Base-by-base conservation (phyloP, 2,113 vertebrate genomes). In the Mionectes macconnelli region DNA sequence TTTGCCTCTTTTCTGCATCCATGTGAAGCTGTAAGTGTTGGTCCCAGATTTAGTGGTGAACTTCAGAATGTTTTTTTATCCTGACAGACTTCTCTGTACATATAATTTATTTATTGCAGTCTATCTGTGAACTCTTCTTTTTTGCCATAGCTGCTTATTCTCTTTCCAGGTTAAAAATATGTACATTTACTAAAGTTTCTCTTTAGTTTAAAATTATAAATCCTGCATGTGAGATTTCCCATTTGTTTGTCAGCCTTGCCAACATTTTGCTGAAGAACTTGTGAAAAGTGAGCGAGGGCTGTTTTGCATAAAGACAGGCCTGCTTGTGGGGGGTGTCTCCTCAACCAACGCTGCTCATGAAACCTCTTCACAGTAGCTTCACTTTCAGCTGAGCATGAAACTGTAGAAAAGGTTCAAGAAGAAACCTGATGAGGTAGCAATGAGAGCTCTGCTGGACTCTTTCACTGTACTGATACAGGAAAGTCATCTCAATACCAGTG, bases 181-280 rank as follows among this genome's bases (percentile, higher is more conserved):
- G 60, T 55, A 76, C 59, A 31, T 89, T 86, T 74, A 89, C 68
- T 42, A 27, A 75, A 68, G 59, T 84, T 94, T 93, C 79, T 93
- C 83, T 93, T 90, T 78, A 76, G 76, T 77, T 95, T 93, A 85
- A 95, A 93, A 84, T 20, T 90, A 66, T 66, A 90, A 67, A 84
- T 77, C 79, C 55, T 90, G 35, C 25, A 22, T 93, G 76, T 90
- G 63, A 90, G 79, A 94, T 90, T 93, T 94, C 59, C 63, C 42
- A 73, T 86, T 93, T 92, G 82, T 86, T 85, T 92, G 76, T 47
- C 83, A 93, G 72, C 42, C 83, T 69, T 96, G 94, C 82, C 92
- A 94, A 66, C 55, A 59, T 92, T 96, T 90, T 84, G 55, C 80
- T 94, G 80, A 90, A 68, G 79, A 95, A 59, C 88, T 81, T 90